Evolutionary conservation across 2,888 invertebrate species (phyloP), one percentile per base, ranked within the genome.

Genomic region (Spodoptera exigua): DNA sequence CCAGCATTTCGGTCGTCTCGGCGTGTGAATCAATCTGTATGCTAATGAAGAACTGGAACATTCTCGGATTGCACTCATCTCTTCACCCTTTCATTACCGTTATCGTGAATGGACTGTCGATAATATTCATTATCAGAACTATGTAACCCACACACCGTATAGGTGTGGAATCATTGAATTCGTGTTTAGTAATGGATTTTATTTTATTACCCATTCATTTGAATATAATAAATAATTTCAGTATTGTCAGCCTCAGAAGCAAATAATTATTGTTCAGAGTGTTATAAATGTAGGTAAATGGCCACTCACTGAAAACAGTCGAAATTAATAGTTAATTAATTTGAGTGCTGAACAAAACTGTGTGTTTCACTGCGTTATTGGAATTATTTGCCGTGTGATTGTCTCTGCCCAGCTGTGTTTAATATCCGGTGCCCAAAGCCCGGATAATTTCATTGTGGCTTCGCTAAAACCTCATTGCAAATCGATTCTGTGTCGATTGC

Each of bases 11-110:
- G 77, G 82, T 84, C 79, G 83, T 72, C 80, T 79, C 74, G 44
- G 35, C 76, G 74, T 76, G 79, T 79, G 80, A 76, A 84, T 87
- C 90, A 91, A 91, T 92, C 86, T 92, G 89, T 90, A 92, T 92
- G 92, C 82, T 87, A 92, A 92, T 91, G 86, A 82, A 81, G 71
- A 72, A 58, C 61, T 68, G 60, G 43, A 69, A 74, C 70, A 81
- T 81, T 76, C 80, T 78, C 70, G 71, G 66, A 65, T 76, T 78
- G 77, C 78, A 82, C 75, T 80, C 67, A 68, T 74, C 78, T 79
- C 75, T 74, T 74, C 39, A 41, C 66, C 61, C 66, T 74, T 62
- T 82, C 79, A 80, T 83, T 82, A 80, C 75, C 66, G 56, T 62
- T 60, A 52, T 70, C 70, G 70, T 80, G 64, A 79, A 75, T 69